Base-by-base conservation (phyloP, 2,797 vertebrate genomes). In the Schizopygopsis malacanthus region DNA sequence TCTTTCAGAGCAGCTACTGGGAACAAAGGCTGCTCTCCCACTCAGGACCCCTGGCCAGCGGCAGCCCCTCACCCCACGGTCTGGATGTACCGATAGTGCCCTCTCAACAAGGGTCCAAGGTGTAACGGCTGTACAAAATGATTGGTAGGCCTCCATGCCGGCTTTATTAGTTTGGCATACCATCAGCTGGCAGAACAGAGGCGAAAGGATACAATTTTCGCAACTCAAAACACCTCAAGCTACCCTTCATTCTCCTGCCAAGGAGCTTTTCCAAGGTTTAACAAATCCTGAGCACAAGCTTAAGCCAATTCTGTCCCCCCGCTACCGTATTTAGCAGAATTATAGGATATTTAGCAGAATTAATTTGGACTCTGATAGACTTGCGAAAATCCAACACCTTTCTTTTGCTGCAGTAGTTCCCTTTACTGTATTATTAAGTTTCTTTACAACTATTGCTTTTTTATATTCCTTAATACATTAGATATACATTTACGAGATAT, bases 131-230 rank as follows among this genome's bases (percentile, higher is more conserved):
- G 90, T 87, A 94, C 92, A 91, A 93, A 92, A 93, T 91, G 92
- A 93, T 88, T 89, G 90, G 91, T 90, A 87, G 61, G 87, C 89
- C 87, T 87, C 84, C 72, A 61, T 86, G 85, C 85, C 83, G 80
- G 87, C 78, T 90, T 89, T 91, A 90, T 87, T 88, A 90, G 72
- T 47, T 91, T 94, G 94, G 93, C 93, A 90, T 71, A 6, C 6
- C 0, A 85, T 94, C 94, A 95, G 89, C 84, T 94, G 93, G 94
- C 92, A 93, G 91, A 92, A 92, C 91, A 92, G 89, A 93, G 86
- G 92, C 88, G 81, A 90, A 88, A 90, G 81, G 86, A 91, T 92
- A 91, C 91, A 91, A 91, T 92, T 92, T 92, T 92, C 91, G 63
- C 88, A 86, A 89, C 90, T 91, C 89, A 28, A 75, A 82, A 91